Percentiles rank a stretch among this genome's conserved stretches.
phyloP scores from a whole-genome alignment of 2,888 invertebrate species.

The Tiphia femorata region DNA sequence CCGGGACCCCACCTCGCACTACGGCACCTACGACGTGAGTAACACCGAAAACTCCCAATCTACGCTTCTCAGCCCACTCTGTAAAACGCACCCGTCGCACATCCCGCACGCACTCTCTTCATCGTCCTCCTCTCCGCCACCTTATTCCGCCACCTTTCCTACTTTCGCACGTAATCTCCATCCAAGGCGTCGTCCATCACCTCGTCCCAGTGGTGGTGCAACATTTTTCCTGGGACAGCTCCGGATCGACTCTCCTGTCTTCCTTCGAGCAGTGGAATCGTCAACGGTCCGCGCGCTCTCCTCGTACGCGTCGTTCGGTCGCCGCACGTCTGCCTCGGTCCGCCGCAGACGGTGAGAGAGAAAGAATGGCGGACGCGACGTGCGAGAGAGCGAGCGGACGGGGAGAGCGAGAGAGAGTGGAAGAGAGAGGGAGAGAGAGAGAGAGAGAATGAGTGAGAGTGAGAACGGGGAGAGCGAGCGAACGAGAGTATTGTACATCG shows the following conservation, averaged over 20 bases:
- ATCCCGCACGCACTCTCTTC: constrained; percentile 7
- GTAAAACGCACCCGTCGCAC: background rate
- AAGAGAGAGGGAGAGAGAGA: constrained; percentile 11
- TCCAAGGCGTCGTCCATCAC: too few relatives aligned
- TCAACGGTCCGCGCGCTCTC: background rate
- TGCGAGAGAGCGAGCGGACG: constrained; percentile 16
- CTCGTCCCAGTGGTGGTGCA: too few relatives aligned
- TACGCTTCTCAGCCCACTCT: too few relatives aligned
- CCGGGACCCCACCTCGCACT: too few relatives aligned
- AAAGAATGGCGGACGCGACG: background rate
- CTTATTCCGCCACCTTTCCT: background rate
- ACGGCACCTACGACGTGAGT: too few relatives aligned
- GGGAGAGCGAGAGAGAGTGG: constrained; percentile 14
- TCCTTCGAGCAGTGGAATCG: background rate
- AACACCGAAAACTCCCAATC: too few relatives aligned
- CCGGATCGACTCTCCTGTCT: background rate
- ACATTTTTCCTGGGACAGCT: too few relatives aligned
- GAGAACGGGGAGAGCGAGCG: background rate
- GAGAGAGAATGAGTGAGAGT: constrained; percentile 17
- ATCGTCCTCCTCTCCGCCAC: constrained; percentile 13
- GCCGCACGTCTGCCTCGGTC: constrained; percentile 5
- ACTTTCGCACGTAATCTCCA: too few relatives aligned
- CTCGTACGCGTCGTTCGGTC: constrained; percentile 12
- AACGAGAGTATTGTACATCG: background rate
- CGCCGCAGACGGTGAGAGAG: background rate